Percentiles rank a stretch among this genome's conserved stretches.
Evolutionary conservation across 2,113 vertebrate species (phyloP).

Genomic region (Tachysurus fulvidraco): DNA sequence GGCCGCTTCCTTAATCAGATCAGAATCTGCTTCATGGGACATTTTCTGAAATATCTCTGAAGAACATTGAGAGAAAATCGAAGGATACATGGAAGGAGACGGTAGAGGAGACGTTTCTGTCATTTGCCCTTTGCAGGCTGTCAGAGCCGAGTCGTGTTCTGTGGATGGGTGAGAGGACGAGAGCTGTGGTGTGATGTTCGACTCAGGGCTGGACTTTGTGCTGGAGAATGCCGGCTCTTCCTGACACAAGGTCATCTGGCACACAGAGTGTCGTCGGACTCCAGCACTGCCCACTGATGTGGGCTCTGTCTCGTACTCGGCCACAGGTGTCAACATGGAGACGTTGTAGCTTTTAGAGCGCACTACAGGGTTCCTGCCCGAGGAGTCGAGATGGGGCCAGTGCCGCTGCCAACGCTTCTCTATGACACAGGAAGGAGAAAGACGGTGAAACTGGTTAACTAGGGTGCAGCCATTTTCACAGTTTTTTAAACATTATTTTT

Average conservation of each 20-base stretch:
- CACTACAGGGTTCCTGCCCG: constrained; percentile 86
- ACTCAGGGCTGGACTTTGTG: constrained; percentile 57
- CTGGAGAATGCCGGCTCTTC: constrained; percentile 73
- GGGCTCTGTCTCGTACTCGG: constrained; percentile 80
- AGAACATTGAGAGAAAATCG: constrained; percentile 56
- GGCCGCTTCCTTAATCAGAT: constrained; percentile 64
- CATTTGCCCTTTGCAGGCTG: not conserved
- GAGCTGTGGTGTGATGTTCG: constrained; percentile 66
- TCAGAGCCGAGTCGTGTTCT: constrained; percentile 55
- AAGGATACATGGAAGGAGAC: constrained; percentile 63
- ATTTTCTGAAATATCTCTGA: constrained; percentile 59
- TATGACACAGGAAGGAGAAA: constrained; percentile 55
- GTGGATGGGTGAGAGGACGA: constrained; percentile 19
- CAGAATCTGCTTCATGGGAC: constrained; percentile 46
- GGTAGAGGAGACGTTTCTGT: not conserved
- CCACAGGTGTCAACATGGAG: constrained; percentile 87
- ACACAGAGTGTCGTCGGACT: constrained; percentile 87
- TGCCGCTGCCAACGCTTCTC: constrained; percentile 82
- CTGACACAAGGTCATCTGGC: constrained; percentile 86
- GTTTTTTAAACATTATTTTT: not conserved
- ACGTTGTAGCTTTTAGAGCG: constrained; percentile 95
- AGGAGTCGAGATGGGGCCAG: constrained; percentile 69
- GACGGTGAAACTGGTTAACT: not conserved
- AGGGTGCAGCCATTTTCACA: not conserved
- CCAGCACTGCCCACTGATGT: constrained; percentile 52